Evolutionary conservation across 2,797 vertebrate genomes (phyloP), one percentile per base, ranked within the genome.

Genomic region (Myotis pilosus): DNA sequence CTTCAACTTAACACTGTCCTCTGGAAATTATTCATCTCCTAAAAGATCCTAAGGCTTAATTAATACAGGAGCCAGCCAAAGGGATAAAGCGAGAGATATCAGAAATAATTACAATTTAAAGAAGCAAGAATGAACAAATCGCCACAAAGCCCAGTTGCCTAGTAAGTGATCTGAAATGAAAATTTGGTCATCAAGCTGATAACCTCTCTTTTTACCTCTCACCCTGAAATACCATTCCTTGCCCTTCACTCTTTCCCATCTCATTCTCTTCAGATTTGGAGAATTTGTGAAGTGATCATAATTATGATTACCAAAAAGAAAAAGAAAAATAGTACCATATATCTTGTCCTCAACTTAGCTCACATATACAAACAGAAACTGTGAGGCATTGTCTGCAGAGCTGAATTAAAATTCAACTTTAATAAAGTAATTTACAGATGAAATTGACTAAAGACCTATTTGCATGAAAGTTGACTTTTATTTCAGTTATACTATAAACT

Each of bases 31-130:
- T 91, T 96, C 96, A 95, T 96, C 88, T 97, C 96, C 93, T 96
- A 94, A 95, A 97, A 89, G 91, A 94, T 97, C 87, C 87, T 36
- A 16, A 87, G 69, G 74, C 84, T 97, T 97, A 97, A 97, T 97
- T 97, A 97, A 96, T 95, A 95, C 93, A 87, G 86, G 30, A 95
- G 55, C 44, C 78, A 96, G 91, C 86, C 92, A 93, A 97, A 97
- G 76, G 92, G 89, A 96, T 97, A 96, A 91, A 97, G 64, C 68
- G 82, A 91, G 96, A 96, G 94, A 97, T 97, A 96, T 85, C 91
- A 96, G 69, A 97, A 96, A 96, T 97, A 97, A 97, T 96, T 97
- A 96, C 87, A 96, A 96, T 96, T 97, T 97, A 97, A 97, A 97
- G 96, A 97, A 97, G 96, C 74, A 94, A 96, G 92, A 62, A 95